Evolutionary conservation across 2,797 vertebrate genomes (phyloP).

Genomic region (Syngnathus rostellatus): DNA sequence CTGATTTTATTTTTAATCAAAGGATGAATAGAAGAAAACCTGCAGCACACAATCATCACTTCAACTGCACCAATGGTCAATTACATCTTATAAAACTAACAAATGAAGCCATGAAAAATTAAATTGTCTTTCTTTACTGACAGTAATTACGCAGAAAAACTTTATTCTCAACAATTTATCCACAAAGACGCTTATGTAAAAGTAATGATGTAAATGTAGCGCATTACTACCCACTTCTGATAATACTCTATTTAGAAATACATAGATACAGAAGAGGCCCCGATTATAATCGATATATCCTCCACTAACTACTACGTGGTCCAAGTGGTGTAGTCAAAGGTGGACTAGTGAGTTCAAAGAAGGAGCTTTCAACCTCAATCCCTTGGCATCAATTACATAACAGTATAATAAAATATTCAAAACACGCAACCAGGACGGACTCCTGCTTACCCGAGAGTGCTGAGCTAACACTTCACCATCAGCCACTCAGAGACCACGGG

Average conservation of each 20-base stretch:
- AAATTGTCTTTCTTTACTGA: no score
- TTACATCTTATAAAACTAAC: no score
- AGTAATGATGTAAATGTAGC: neutral
- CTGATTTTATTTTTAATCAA: no score
- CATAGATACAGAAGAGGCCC: no score
- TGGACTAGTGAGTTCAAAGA: slow-evolving; percentile 34
- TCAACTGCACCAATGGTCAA: no score
- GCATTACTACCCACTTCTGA: no score
- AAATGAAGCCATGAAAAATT: no score
- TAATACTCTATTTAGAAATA: neutral
- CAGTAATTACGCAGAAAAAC: no score
- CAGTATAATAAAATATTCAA: slow-evolving; percentile 67
- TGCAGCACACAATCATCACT: no score
- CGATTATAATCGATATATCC: no score
- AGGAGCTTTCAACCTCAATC: slow-evolving; percentile 54
- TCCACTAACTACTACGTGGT: neutral
- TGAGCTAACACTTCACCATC: slow-evolving; percentile 59
- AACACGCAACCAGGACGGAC: slow-evolving; percentile 46
- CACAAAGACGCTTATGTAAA: neutral
- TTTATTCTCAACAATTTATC: no score
- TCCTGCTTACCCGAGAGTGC: slow-evolving; percentile 55
- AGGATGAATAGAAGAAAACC: no score
- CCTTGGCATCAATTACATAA: slow-evolving; percentile 53
- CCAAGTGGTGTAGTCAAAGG: slow-evolving; percentile 35
- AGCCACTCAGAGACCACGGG: slow-evolving; percentile 38